Percentiles rank a stretch among this genome's conserved stretches.
Evolutionary conservation across 2,797 vertebrate genomes (phyloP).

Genomic region (Erethizon dorsatum): DNA sequence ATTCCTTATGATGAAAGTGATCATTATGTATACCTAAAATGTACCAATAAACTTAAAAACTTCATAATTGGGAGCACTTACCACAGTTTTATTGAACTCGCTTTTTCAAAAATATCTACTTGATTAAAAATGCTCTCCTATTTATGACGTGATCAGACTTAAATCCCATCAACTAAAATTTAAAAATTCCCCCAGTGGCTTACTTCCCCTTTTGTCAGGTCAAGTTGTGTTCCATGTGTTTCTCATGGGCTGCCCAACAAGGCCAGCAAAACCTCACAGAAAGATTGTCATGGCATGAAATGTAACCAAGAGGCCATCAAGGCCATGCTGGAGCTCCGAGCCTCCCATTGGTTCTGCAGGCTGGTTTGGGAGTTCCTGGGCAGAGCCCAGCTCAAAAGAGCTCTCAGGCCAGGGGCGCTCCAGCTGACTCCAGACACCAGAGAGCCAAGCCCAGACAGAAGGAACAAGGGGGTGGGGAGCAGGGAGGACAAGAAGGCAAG

Average conservation of each 20-base stretch:
- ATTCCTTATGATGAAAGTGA: too few relatives aligned
- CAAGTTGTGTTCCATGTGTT: neutral
- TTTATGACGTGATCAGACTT: neutral
- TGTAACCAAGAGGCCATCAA: too few relatives aligned
- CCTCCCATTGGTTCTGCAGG: neutral
- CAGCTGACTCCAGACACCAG: neutral
- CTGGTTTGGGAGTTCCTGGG: neutral
- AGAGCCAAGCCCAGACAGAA: neutral
- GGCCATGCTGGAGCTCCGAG: neutral
- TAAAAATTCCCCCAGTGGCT: neutral
- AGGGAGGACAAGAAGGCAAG: neutral
- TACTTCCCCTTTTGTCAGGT: neutral
- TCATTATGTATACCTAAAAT: too few relatives aligned
- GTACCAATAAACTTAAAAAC: neutral
- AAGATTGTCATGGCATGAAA: neutral
- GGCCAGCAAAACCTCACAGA: neutral
- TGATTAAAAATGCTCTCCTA: neutral
- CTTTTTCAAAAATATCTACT: slow-evolving; percentile 37
- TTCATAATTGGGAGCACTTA: neutral
- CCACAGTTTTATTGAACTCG: neutral
- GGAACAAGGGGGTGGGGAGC: too few relatives aligned
- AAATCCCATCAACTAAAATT: neutral
- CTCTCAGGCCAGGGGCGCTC: neutral
- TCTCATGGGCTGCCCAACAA: neutral
- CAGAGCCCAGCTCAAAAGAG: neutral